A percentile compares a stretch with the other conserved stretches of the same genome.
phyloP scores from a whole-genome alignment of 2,888 invertebrate species.

The Lycocerus yunnanus region DNA sequence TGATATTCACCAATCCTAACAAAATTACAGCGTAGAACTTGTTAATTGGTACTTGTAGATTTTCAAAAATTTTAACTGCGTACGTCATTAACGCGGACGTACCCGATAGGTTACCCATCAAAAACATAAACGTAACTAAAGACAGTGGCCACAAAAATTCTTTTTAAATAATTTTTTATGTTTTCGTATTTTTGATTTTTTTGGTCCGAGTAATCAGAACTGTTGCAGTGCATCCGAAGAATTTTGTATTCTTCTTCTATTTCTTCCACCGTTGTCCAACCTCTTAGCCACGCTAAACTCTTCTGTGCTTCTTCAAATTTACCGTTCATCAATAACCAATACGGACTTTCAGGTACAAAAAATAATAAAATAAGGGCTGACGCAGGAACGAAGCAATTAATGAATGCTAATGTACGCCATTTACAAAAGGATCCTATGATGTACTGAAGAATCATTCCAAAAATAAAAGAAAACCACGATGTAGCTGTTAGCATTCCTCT shows the following conservation, averaged over 20 bases:
- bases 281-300: constrained; percentile 77
- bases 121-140: constrained; percentile 69
- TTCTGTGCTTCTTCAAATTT: constrained; percentile 68
- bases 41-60: constrained; percentile 73
- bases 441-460: constrained; percentile 77
- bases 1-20: constrained; percentile 70
- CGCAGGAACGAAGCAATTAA: constrained; percentile 68
- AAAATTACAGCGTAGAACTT: constrained; percentile 76
- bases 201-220: constrained; percentile 15
- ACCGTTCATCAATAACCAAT: constrained; percentile 75
- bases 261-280: constrained; percentile 69
- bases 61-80: constrained; percentile 74
- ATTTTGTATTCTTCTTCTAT: constrained; percentile 66
- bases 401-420: constrained; percentile 73
- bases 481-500: constrained; percentile 76
- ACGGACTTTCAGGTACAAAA: constrained; percentile 80
- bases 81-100: constrained; percentile 75
- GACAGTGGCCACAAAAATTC: constrained; percentile 72
- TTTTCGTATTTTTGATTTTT: not conserved
- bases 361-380: constrained; percentile 68
- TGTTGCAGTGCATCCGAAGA: constrained; percentile 18
- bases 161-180: constrained; percentile 58
- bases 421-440: constrained; percentile 70
- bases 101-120: constrained; percentile 76
- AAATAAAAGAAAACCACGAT: constrained; percentile 74